A percentile compares a stretch with the other conserved stretches of the same genome.
These are phyloP conservation scores for Holocentrus rufus DNA, from an alignment of 2,797 vertebrate genomes.

Conservation along the genomic window DNA sequence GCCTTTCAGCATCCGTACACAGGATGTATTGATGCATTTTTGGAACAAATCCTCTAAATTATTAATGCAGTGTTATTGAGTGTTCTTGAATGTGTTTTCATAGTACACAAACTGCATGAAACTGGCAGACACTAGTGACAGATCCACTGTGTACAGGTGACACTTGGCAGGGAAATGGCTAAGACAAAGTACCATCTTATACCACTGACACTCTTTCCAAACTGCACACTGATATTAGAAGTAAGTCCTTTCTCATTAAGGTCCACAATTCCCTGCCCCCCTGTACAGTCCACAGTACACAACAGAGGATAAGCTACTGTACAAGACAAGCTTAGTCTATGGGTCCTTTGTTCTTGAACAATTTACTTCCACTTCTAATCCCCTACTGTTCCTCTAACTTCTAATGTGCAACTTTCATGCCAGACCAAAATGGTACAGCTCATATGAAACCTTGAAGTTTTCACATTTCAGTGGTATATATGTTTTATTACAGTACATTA, in stretches of 20 bases:
- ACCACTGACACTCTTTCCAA: background rate
- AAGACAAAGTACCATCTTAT: too few species aligned
- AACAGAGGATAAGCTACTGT: background rate
- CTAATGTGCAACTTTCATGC: background rate
- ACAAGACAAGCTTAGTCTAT: background rate
- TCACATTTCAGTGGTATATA: background rate
- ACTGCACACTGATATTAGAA: background rate
- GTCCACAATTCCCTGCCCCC: background rate
- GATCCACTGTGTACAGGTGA: background rate
- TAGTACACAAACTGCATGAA: background rate
- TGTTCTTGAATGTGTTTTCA: background rate
- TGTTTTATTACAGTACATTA: background rate
- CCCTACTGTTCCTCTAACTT: too few species aligned
- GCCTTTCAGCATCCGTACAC: background rate
- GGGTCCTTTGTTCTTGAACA: too few species aligned
- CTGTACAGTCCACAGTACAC: background rate
- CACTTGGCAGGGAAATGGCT: background rate
- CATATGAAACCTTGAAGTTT: background rate
- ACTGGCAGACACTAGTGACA: background rate
- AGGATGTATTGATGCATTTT: background rate
- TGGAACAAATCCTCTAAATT: background rate
- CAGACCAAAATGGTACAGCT: background rate
- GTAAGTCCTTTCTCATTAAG: background rate
- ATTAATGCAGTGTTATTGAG: background rate
- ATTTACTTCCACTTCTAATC: too few species aligned